Base-by-base conservation (phyloP, 2,888 invertebrate genomes). In the Xanthia togata region DNA sequence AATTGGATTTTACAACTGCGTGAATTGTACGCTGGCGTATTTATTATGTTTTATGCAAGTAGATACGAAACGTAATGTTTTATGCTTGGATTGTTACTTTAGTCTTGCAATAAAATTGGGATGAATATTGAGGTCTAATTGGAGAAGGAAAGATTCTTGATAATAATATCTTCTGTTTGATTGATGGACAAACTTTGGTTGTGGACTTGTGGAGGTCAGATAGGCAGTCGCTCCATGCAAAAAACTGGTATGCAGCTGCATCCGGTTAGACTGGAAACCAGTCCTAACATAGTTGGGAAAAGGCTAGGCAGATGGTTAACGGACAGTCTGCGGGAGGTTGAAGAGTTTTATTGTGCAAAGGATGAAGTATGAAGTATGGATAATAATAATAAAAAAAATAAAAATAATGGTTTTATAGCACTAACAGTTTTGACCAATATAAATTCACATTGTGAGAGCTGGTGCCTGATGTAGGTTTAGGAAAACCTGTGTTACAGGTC, bases 1-100 rank as follows among this genome's bases (percentile, higher is more conserved):
- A 87, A 89, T 87, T 84, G 77, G 20, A 53, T 74, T 82, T 87
- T 70, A 87, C 82, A 85, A 70, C 78, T 70, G 71, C 60, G 63
- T 67, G 69, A 76, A 68, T 65, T 73, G 65, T 77, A 70, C 65
- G 70, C 62, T 78, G 44, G 60, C 31, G 55, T 70, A 62, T 76
- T 62, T 80, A 57, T 60, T 81, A 70, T 20, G 20, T 50, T 50
- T 8, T 74, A 62, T 55, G 47, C 55, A 38, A 41, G 53, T 67
- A 47, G 20, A 23, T 55, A 35, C 11, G 26, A 5, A 38, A 68
- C 6, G 35, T 63, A 53, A n/a, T 35, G 9, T 17, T 63, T 12
- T 67, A 53, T 17, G 50, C 1, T 65, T 50, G 2, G 2, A 20
- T 17, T 35, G 1, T n/a, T 69, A 9, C 31, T 69, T 44, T 1